Conservation (phyloP, 2,113 vertebrate species). For the Rhinoderma darwinii region DNA sequence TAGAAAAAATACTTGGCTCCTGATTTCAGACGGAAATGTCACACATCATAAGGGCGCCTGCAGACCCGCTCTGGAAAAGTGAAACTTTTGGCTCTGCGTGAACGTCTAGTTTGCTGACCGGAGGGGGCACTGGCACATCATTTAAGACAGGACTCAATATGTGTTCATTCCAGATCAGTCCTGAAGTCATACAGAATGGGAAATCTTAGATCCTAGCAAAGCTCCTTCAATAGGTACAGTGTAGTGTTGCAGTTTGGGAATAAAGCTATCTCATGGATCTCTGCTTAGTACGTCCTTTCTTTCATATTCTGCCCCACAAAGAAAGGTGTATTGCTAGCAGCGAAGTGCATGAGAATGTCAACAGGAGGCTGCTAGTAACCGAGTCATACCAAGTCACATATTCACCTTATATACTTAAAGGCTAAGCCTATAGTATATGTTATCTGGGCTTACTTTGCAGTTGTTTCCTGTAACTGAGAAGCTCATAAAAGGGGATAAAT, state of each 20-base stretch:
- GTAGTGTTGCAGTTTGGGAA: conserved; percentile 43
- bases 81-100: not conserved
- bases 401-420: not conserved
- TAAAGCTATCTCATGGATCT: conserved; percentile 30
- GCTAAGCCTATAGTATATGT: not conserved
- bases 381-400: not conserved
- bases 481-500: not conserved
- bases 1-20: conserved; percentile 38
- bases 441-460: not conserved
- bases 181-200: conserved; percentile 28
- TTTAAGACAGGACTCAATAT: conserved; percentile 6
- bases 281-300: conserved; percentile 2
- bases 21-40: conserved; percentile 40
- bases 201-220: conserved; percentile 38
- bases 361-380: not conserved
- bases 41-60: conserved; percentile 36
- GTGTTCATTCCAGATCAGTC: conserved; percentile 2
- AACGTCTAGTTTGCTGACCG: conserved; percentile 26
- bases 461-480: not conserved
- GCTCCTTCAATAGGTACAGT: conserved; percentile 34
- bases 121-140: conserved; percentile 56
- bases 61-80: conserved; percentile 1
- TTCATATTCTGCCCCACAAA: conserved; percentile 43
- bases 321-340: conserved; percentile 4
- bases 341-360: conserved; percentile 33